Evolutionary conservation across 2,888 invertebrate genomes (phyloP), one percentile per base, ranked within the genome.

Genomic region (Malthinus seriepunctatus): DNA sequence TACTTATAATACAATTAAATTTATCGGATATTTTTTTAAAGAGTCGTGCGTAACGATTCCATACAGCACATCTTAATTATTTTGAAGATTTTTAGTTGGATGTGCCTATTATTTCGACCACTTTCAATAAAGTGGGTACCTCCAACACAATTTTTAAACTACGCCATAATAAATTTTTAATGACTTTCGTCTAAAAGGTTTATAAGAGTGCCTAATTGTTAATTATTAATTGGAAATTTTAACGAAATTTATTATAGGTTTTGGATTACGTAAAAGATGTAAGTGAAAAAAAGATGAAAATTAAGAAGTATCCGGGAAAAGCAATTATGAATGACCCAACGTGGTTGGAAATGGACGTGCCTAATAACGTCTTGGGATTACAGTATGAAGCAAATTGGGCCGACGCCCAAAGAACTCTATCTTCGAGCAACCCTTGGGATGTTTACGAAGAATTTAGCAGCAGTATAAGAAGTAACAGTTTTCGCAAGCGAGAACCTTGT

Each of bases 361-460:
- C 88, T 75, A 86, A 87, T 72, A 85, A 86, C 65, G 84, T 86
- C 39, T 83, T 84, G 67, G 86, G 86, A 67, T 83, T 89, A 48
- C 84, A 90, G 45, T 93, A 93, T 76, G 92, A 91, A 70, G 91
- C 91, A 32, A 93, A 91, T 74, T 93, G 93, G 93, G 83, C 88
- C 62, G 89, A 90, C 71, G 85, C 89, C n/a, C 82, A 83, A 64
- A 80, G 81, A 62, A 84, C 83, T 73, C 78, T 86, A 48, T 81
- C 62, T 11, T 38, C 55, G 3, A 37, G 39, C 32, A 83, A 81
- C 64, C 77, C 83, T 10, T 72, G 72, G 3, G 71, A 74, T 3
- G 69, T 70, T 51, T 60, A 75, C 31, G 74, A 73, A 7, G 63
- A 67, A 46, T 77, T 77, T 63, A 77, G 78, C 58, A 73, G 56